Base-by-base conservation (phyloP, 2,113 vertebrate genomes). In the Bufo gargarizans region DNA sequence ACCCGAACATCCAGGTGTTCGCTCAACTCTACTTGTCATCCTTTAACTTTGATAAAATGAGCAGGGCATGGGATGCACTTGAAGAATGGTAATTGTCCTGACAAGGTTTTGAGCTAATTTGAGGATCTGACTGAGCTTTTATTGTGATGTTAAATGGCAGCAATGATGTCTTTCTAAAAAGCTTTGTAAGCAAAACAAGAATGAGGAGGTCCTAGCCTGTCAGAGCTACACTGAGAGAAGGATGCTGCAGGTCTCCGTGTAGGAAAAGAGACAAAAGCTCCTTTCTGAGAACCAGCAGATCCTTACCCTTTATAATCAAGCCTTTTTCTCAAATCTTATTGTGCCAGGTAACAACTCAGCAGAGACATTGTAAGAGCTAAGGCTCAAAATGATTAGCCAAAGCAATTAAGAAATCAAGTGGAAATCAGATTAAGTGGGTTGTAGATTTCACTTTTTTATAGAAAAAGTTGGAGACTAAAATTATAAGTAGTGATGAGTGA, bases 141-240 rank as follows among this genome's bases (percentile, higher is more conserved):
- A 53, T 14, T 65, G 6, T 50, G 45, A 83, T 67, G 81, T 67
- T 22, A 50, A 16, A 82, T 49, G 43, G 33, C 80, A 82, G 59
- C 55, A 8, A 13, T 50, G 20, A 8, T 4, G 20, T 63, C 80
- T 8, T 67, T 19, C 33, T 65, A 83, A 83, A 83, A 49, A 53
- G 81, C 81, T 67, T 65, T 69, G 81, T 53, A 69, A 83, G 81
- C 81, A 63, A 83, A 83, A 69, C 61, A 69, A 53, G 81, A 4
- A 11, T 67, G 47, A 33, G 61, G 61, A 53, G 81, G 61, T 67
- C 61, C 6, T 83, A 49, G 67, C 81, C 58, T 22, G 81, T 69
- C 63, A 83, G 33, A 33, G 20, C 4, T 13, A 6, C 11, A 55
- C 9, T 8, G 81, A 22, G 63, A 12, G 6, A 20, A 65, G 47